Percentiles rank a stretch among this genome's conserved stretches.
Evolutionary conservation across 2,113 vertebrate genomes (phyloP).

Genomic region (Asarcornis scutulata): DNA sequence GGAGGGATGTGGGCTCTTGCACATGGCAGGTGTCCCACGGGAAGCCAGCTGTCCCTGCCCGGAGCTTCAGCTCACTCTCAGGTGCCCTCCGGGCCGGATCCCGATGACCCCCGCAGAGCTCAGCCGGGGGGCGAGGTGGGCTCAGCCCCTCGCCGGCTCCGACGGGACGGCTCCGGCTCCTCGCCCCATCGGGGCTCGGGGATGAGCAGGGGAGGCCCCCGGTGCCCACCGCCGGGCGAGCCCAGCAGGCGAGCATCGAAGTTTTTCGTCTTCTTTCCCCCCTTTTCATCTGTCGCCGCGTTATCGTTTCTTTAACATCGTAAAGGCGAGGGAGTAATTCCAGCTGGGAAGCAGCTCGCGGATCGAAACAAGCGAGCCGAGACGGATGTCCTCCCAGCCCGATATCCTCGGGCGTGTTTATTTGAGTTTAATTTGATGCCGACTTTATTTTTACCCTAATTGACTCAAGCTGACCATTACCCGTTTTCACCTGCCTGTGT

Average conservation of each 20-base stretch:
- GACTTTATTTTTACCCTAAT: neutral
- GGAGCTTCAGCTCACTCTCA: neutral
- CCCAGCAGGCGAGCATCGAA: neutral
- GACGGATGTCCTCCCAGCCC: neutral
- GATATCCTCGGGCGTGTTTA: neutral
- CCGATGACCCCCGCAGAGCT: neutral
- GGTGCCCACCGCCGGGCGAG: too few species aligned
- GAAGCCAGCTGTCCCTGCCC: rapidly evolving
- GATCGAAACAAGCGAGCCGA: neutral
- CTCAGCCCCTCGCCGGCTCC: neutral
- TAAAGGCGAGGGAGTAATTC: neutral
- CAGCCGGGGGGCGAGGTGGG: neutral
- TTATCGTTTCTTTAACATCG: neutral
- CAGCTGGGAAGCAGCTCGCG: neutral
- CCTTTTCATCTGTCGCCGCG: rapidly evolving
- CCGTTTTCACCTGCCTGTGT: neutral
- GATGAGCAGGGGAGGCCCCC: neutral
- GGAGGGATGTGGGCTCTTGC: neutral
- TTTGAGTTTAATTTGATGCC: neutral
- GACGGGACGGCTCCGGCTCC: too few species aligned
- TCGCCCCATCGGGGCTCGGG: neutral
- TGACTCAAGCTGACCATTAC: neutral
- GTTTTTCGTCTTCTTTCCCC: neutral
- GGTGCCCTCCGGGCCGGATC: neutral
- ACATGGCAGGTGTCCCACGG: neutral